phyloP scores from a whole-genome alignment of 2,797 vertebrate species.

The Thripadectes ignobilis region DNA sequence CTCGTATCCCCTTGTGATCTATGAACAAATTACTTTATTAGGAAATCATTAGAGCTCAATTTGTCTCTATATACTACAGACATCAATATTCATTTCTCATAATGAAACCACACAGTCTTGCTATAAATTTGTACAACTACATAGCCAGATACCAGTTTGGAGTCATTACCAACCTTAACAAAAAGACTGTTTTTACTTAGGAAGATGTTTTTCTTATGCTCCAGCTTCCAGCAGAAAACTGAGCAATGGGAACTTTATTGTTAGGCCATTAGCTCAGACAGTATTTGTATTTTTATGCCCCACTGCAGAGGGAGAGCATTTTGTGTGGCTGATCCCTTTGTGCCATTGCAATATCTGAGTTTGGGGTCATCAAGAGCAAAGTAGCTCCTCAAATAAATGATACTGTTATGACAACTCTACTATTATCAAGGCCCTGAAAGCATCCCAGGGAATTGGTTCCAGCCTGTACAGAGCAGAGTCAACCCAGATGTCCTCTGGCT shows the following conservation, averaged over 20 bases:
- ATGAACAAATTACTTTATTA: conserved; percentile 82
- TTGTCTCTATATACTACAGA: conserved; percentile 69
- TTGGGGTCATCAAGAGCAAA: neutral
- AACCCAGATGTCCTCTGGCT: neutral
- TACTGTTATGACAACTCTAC: neutral
- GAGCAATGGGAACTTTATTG: neutral
- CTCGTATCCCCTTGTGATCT: conserved; percentile 72
- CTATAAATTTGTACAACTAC: conserved; percentile 54
- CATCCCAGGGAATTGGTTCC: neutral
- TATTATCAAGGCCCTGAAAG: neutral
- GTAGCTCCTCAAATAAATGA: neutral
- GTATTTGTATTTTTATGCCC: neutral
- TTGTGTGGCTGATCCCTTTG: neutral
- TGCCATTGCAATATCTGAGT: neutral
- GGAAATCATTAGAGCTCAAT: conserved; percentile 79
- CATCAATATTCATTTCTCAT: conserved; percentile 77
- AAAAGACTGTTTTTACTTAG: neutral
- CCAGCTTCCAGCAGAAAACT: neutral
- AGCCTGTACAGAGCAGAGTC: neutral
- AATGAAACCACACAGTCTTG: conserved; percentile 60
- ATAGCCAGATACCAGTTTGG: conserved; percentile 6
- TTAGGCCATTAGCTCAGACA: neutral
- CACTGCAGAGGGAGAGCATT: neutral
- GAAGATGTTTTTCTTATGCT: neutral
- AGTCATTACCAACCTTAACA: conserved; percentile 26